These are phyloP conservation scores for Polyodon spathula DNA, from an alignment of 2,113 vertebrate species.

Conservation along the genomic window DNA sequence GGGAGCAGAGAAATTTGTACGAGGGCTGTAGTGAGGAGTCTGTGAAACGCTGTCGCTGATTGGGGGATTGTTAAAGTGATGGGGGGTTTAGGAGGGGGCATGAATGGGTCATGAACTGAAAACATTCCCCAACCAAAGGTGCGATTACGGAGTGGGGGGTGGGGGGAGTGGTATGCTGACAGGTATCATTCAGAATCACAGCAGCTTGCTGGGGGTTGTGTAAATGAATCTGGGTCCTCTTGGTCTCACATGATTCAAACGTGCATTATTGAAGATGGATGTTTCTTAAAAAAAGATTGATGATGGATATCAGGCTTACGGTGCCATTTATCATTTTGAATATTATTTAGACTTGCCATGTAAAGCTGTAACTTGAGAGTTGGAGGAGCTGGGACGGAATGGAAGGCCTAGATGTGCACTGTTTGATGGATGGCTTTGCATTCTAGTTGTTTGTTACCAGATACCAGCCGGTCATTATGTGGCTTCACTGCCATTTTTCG, in stretches of 20 bases:
- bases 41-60: conserved; percentile 30
- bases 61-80: conserved; percentile 15
- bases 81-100: conserved; percentile 23
- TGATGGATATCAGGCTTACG: conserved; percentile 91
- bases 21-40: conserved; percentile 37
- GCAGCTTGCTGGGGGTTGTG: conserved; percentile 68
- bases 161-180: conserved; percentile 51
- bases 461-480: conserved; percentile 65
- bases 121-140: conserved; percentile 20
- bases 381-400: conserved; percentile 75
- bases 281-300: conserved; percentile 96
- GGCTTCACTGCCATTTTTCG: conserved; percentile 43
- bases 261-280: conserved; percentile 93
- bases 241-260: conserved; percentile 82
- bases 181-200: conserved; percentile 71
- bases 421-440: conserved; percentile 81
- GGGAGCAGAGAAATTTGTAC: conserved; percentile 39
- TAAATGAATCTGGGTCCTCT: conserved; percentile 76
- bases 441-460: conserved; percentile 81
- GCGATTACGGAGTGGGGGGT: conserved; percentile 28
- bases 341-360: conserved; percentile 99
- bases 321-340: conserved; percentile 96
- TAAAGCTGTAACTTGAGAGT: conserved; percentile 98
- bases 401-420: conserved; percentile 67
- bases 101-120: conserved; percentile 12